These are phyloP conservation scores for Stichopus horrens DNA, from an alignment of 53 echinoderm and acorn worm genomes.

Conservation along the genomic window DNA sequence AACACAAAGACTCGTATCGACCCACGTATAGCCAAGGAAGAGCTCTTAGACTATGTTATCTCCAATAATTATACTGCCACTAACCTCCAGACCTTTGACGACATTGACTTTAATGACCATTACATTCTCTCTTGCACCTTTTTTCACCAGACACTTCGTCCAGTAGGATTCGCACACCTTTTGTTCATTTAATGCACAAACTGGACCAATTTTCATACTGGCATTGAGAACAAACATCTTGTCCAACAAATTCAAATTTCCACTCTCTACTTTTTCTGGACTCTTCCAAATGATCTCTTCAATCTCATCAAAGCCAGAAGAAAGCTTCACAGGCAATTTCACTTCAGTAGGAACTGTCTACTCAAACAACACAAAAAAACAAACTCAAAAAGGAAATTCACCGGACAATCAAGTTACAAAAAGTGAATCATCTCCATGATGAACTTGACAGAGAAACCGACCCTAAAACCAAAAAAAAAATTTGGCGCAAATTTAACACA, in stretches of 20 bases:
- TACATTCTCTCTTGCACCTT: too few relatives aligned
- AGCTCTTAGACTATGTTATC: too few relatives aligned
- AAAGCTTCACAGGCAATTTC: background rate
- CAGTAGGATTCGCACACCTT: background rate
- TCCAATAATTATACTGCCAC: too few relatives aligned
- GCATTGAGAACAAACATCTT: background rate
- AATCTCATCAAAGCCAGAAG: background rate
- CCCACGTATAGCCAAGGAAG: too few relatives aligned
- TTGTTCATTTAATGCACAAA: background rate
- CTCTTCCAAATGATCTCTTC: background rate
- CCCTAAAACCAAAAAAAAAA: too few relatives aligned
- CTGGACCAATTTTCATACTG: background rate
- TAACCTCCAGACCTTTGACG: too few relatives aligned
- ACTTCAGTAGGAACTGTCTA: background rate
- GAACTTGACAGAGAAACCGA: too few relatives aligned
- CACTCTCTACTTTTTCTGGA: background rate
- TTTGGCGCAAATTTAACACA: too few relatives aligned
- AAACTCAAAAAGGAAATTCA: conserved; percentile 13
- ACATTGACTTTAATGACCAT: too few relatives aligned
- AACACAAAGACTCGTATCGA: too few relatives aligned
- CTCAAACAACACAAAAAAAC: background rate
- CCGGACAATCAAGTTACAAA: background rate
- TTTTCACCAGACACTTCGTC: too few relatives aligned
- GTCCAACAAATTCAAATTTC: too few relatives aligned
- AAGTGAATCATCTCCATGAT: background rate